Evolutionary conservation across 2,797 vertebrate species (phyloP), one percentile per base, ranked within the genome.

Genomic region (Dipus sagitta): DNA sequence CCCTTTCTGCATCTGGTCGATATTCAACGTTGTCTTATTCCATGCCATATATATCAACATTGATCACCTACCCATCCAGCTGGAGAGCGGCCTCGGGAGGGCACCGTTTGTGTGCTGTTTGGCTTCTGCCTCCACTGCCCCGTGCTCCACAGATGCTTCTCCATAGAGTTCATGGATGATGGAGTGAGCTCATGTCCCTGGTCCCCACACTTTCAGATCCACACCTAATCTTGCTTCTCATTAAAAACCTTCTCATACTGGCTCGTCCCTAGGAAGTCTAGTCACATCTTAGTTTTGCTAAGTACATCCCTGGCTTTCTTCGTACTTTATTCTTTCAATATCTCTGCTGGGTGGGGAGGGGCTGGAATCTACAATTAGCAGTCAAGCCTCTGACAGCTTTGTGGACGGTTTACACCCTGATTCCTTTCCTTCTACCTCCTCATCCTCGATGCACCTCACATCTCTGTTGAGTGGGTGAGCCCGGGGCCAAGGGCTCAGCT

Each of bases 371-470:
- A 38, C 7, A 3, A 58, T 12, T 67, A 86, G 80, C 20, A 20
- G 65, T 62, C 3, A 68, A n/a, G 38, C 32, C 23, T 8, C 26
- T 7, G 64, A 77, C 38, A n/a, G 10, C 28, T 21, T 67, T 17
- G 4, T 54, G 6, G 30, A 32, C 28, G 72, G 3, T 32, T 26
- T 68, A 12, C 14, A 47, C 26, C 9, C 11, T 23, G 9, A 1
- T 15, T 6, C 30, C 1, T 3, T 15, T n/a, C 28, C 34, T 32
- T 64, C 17, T 11, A 28, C 30, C 60, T n/a, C 30, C 13, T 58
- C 24, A 0, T 15, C 24, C 6, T 4, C 1, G 21, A 38, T 3
- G n/a, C 18, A 28, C 65, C 4, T 6, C 30, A 12, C 13, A 1
- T 6, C 34, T 20, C 14, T 58, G 83, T 11, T 17, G 23, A 65